phyloP scores from a whole-genome alignment of 2,888 invertebrate species.

The Apamea anceps region DNA sequence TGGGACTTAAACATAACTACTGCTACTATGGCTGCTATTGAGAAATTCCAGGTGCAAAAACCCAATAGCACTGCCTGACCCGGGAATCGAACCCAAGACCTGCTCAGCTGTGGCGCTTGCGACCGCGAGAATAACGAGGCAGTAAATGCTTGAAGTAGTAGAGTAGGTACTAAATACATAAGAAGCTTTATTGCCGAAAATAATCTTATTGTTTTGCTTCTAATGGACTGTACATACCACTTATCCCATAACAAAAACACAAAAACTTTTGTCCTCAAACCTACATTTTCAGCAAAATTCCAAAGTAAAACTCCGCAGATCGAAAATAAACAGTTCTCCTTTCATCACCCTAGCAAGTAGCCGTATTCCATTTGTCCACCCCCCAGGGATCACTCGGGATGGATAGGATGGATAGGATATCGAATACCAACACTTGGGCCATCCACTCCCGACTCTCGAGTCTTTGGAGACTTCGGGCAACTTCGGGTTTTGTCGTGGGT shows the following conservation, averaged over 20 bases:
- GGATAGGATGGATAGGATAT: slow-evolving; percentile 53
- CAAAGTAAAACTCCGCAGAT: slow-evolving; percentile 5
- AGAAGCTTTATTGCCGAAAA: background rate
- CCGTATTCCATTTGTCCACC: slow-evolving; percentile 65
- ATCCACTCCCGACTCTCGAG: slow-evolving; percentile 23
- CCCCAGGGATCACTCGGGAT: slow-evolving; percentile 52
- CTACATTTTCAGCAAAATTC: slow-evolving; percentile 14
- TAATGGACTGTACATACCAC: background rate
- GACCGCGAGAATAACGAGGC: no score
- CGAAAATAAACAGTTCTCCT: slow-evolving; percentile 50
- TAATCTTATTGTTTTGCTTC: background rate
- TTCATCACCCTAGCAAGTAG: slow-evolving; percentile 35
- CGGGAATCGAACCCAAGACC: no score
- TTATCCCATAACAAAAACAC: background rate
- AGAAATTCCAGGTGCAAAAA: no score
- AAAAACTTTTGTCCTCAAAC: background rate
- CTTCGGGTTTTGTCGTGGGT: slow-evolving; percentile 6
- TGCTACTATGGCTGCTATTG: no score
- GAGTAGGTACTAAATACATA: background rate
- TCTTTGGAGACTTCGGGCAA: slow-evolving; percentile 11
- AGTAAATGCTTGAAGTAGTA: no score
- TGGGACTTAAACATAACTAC: no score
- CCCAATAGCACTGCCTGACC: no score
- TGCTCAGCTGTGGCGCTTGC: no score
- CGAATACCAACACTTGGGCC: slow-evolving; percentile 35